Evolutionary conservation across 2,797 vertebrate genomes (phyloP).

Genomic region (Leptatherina wallacei): DNA sequence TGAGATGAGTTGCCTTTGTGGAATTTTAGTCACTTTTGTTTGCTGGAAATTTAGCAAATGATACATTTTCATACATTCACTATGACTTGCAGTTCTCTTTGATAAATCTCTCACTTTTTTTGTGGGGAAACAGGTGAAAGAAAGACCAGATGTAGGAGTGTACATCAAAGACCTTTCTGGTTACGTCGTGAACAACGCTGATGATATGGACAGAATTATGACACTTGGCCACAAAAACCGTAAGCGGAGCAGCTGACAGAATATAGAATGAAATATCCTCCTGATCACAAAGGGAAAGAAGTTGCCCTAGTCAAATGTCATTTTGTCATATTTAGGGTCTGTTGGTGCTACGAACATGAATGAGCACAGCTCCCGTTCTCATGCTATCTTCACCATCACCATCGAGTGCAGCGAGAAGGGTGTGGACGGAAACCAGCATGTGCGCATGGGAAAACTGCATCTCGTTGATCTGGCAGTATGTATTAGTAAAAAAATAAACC

Average conservation of each 20-base stretch:
- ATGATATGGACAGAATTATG: constrained; percentile 99
- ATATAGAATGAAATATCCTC: background rate
- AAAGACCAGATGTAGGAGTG: constrained; percentile 97
- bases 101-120: background rate
- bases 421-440: constrained; percentile 94
- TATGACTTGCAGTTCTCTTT: constrained; percentile 4
- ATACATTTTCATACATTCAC: background rate
- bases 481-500: constrained; percentile 16
- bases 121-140: constrained; percentile 89
- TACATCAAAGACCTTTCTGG: constrained; percentile 98
- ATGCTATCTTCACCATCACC: constrained; percentile 98
- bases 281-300: background rate
- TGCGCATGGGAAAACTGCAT: constrained; percentile 98
- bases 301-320: background rate
- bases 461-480: constrained; percentile 96
- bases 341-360: constrained; percentile 99
- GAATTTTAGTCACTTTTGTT: background rate
- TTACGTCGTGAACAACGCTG: constrained; percentile 97
- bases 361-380: constrained; percentile 97
- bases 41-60: background rate
- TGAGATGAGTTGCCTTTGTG: background rate
- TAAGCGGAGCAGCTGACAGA: constrained; percentile 73
- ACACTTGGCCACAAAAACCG: constrained; percentile 98
- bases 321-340: constrained; percentile 82
- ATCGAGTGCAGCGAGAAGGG: constrained; percentile 99